Evolutionary conservation across 2,797 vertebrate species (phyloP), one percentile per base, ranked within the genome.

Genomic region (Cetoscarus ocellatus): DNA sequence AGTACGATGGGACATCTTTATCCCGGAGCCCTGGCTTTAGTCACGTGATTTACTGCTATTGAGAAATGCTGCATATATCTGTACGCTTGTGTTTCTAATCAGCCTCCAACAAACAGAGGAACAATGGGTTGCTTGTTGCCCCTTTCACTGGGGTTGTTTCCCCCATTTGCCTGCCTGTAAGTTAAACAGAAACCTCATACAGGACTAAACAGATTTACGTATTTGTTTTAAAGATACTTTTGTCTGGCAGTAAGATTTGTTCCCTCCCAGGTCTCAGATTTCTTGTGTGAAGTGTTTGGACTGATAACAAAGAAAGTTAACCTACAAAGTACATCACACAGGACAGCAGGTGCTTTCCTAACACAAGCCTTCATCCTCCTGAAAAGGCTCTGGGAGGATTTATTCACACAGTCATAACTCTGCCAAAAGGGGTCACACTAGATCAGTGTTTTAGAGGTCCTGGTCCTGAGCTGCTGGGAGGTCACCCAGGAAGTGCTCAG

Each of bases 91-190:
- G 57, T 82, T 86, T 78, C 67, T 71, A 43, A 76, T 74, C 70
- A 77, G 38, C 49, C 59, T 76, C 48, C 39, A 73, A 27, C 27
- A 27, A 27, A 27, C 36, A 17, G 39, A 10, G 39, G 38, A 79
- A 83, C 67, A 86, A 59, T 62, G 57, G 27, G 6, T 61, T 68
- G 52, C 61, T 70, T 82, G 59, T 85, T 69, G 34, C 38, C 9
- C 18, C 3, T 7, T 3, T 12, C 19, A 34, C 7, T 51, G 18
- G 7, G 10, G 4, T 55, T 18, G 42, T 17, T 63, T 19, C 58
- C 11, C 58, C 27, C 27, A 27, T 27, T 27, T 27, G 27, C 27
- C 27, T 27, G 27, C 27, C 9, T 38, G 3, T 57, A 39, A 48
- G 50, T 65, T 50, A 44, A 43, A 75, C 48, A 70, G 45, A 74